Conservation (phyloP, 2,888 invertebrate species). For the Aspidiotus rigidus region DNA sequence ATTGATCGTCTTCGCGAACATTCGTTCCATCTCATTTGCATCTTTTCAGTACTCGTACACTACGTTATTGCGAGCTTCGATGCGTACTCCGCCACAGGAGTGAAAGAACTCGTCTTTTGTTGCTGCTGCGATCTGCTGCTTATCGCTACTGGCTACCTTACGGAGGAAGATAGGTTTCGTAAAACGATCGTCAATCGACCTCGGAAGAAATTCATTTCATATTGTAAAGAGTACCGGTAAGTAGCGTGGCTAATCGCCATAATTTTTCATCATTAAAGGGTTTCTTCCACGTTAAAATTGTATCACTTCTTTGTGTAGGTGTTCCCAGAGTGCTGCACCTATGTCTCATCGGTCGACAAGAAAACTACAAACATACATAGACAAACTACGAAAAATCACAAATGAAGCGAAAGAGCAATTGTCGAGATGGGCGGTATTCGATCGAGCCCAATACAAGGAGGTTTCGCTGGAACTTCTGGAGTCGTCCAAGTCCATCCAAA, state of each 20-base stretch:
- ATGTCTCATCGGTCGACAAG: background rate
- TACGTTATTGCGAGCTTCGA: slow-evolving; percentile 4
- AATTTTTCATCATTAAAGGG: slow-evolving; percentile 3
- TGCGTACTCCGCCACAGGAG: slow-evolving; percentile 4
- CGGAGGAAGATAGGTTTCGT: background rate
- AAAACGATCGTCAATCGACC: slow-evolving; percentile 4
- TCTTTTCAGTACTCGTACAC: slow-evolving; percentile 3
- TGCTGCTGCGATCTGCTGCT: slow-evolving; percentile 4
- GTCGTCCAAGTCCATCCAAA: slow-evolving; percentile 2
- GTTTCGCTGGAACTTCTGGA: background rate
- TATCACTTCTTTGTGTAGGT: background rate
- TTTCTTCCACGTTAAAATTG: slow-evolving; percentile 1
- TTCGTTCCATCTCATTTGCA: slow-evolving; percentile 3
- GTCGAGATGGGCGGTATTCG: slow-evolving; percentile 3
- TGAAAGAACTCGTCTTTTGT: slow-evolving; percentile 1
- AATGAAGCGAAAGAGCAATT: slow-evolving; percentile 1
- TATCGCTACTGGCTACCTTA: slow-evolving; percentile 1
- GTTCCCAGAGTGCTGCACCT: slow-evolving; percentile 3
- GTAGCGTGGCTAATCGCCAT: slow-evolving; percentile 4
- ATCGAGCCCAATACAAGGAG: slow-evolving; percentile 1
- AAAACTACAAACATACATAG: slow-evolving; percentile 1
- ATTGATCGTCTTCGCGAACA: slow-evolving; percentile 1
- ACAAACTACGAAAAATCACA: background rate
- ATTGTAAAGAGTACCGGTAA: slow-evolving; percentile 1
- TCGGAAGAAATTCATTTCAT: slow-evolving; percentile 4